These are phyloP conservation scores for Morpho deidamia DNA, from an alignment of 2,888 invertebrate genomes.

Conservation along the genomic window DNA sequence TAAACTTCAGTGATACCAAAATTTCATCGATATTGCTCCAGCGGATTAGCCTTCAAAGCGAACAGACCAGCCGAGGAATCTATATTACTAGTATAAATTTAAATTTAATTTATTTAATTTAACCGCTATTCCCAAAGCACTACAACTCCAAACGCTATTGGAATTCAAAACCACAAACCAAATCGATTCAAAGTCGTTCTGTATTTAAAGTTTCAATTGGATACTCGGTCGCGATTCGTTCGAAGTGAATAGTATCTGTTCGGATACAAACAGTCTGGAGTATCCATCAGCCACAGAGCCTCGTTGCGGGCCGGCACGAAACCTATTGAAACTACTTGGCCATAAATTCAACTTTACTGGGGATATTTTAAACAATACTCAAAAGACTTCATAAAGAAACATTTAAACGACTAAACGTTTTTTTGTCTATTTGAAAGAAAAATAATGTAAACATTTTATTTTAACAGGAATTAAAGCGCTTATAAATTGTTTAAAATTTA, in stretches of 20 bases:
- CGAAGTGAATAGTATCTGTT: constrained; percentile 23
- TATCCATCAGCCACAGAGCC: constrained; percentile 26
- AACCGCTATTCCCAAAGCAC: no score
- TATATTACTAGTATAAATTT: no score
- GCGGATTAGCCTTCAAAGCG: no score
- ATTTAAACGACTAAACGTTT: not conserved
- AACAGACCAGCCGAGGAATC: no score
- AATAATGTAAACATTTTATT: no score
- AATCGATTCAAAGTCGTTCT: constrained; percentile 14
- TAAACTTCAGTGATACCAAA: no score
- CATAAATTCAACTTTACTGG: constrained; percentile 18
- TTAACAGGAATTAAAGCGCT: no score
- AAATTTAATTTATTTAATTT: no score
- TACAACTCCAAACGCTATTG: constrained; percentile 17
- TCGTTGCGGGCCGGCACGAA: constrained; percentile 22
- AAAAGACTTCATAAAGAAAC: constrained; percentile 6
- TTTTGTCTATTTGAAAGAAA: no score
- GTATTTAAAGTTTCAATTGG: constrained; percentile 21
- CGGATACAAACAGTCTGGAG: constrained; percentile 29
- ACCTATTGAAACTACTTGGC: constrained; percentile 21
- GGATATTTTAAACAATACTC: constrained; percentile 20
- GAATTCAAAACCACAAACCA: constrained; percentile 13
- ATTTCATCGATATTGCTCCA: no score
- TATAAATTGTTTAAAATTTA: no score
- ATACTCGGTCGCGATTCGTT: constrained; percentile 24